Base-by-base conservation (phyloP, 2,888 invertebrate genomes). In the Prenolepis imparis region DNA sequence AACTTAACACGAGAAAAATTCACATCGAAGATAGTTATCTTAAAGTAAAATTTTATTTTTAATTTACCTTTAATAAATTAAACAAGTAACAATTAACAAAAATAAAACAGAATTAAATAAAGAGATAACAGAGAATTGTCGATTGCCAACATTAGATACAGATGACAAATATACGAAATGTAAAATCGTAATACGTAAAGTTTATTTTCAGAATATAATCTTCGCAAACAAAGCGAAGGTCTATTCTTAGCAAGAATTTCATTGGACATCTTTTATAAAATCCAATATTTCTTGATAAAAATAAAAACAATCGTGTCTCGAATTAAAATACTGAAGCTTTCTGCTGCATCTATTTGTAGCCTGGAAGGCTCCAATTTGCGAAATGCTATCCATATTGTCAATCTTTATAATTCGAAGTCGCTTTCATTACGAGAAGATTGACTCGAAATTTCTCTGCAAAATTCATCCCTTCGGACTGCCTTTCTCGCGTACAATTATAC, bases 291-390 rank as follows among this genome's bases (percentile, higher is more conserved):
- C 4, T 21, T 11, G 21, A 12, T 55, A 18, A 52, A 6, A 18
- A 48, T 6, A 48, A 18, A 52, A 52, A 52, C 6, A 18, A 57
- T 72, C 6, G 39, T 57, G 15, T 57, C 3, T 72, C 12, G 18
- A 59, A 72, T 72, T 55, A 55, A 72, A 59, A 72, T 72, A 3
- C n/a, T n/a, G 24, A 55, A 57, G 8, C 39, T 39, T 5, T 15
- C 28, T n/a, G 15, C 44, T 15, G 28, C 5, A 44, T 9, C 15
- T 73, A 41, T 18, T 28, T 41, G 61, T 73, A 73, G 41, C 41
- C 28, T 41, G 12, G 63, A 44, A 63, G 44, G 28, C 28, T 21
- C 48, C 32, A 74, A 74, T 74, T 48, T 18, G 11, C 21, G 4
- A 74, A 64, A 32, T 18, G n/a, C 8, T 18, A 28, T 24, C 12